A percentile compares a stretch with the other conserved stretches of the same genome.
Conservation (phyloP, 2,888 invertebrate species). For the Pegoplata infirma region DNA sequence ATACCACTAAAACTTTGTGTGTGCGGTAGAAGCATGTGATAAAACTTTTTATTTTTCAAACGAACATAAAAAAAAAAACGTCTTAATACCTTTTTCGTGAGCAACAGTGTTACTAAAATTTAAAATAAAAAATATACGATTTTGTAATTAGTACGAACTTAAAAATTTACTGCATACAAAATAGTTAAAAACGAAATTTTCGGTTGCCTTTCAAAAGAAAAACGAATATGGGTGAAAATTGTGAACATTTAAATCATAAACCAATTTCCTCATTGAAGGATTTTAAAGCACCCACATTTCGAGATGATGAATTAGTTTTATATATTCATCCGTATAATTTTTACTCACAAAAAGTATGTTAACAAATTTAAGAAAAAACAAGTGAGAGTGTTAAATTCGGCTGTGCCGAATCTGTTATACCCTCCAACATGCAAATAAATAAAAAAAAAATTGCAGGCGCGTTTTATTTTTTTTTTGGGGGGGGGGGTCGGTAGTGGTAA, state of each 20-base stretch:
- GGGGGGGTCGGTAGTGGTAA: no score
- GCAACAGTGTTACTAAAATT: slow-evolving; percentile 22
- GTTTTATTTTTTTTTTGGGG: no score
- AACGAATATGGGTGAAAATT: slow-evolving; percentile 44
- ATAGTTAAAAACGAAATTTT: slow-evolving; percentile 20
- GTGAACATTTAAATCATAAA: slow-evolving; percentile 18
- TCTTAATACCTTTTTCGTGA: slow-evolving; percentile 45
- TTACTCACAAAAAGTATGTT: slow-evolving; percentile 86
- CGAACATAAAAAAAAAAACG: slow-evolving; percentile 19
- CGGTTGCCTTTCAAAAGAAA: background rate
- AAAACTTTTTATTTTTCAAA: slow-evolving; percentile 1
- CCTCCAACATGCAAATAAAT: no score
- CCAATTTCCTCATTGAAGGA: slow-evolving; percentile 61
- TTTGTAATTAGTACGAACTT: slow-evolving; percentile 15
- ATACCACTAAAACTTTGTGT: background rate
- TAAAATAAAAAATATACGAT: background rate
- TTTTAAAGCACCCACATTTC: slow-evolving; percentile 73
- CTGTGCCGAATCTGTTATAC: no score
- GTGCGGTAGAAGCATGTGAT: slow-evolving; percentile 32
- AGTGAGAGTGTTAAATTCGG: no score
- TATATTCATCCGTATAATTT: slow-evolving; percentile 86
- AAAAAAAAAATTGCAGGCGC: no score
- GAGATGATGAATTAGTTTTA: slow-evolving; percentile 79
- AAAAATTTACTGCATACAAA: slow-evolving; percentile 19
- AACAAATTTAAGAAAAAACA: background rate